phyloP scores from a whole-genome alignment of 2,113 vertebrate species.

The Oreochromis tanganicae region DNA sequence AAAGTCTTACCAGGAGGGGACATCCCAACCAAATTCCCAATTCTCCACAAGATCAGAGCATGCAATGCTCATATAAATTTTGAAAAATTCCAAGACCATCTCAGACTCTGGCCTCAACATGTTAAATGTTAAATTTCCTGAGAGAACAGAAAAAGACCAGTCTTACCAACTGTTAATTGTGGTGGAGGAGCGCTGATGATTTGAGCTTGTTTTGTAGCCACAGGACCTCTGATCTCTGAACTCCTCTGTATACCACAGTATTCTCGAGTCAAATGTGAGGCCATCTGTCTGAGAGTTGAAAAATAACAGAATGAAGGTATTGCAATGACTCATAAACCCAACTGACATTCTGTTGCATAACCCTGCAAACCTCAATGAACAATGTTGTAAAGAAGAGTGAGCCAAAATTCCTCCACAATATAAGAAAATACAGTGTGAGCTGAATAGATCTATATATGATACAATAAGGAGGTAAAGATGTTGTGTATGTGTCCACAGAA shows the following conservation, averaged over 20 bases:
- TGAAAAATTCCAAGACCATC: neutral
- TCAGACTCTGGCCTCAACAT: neutral
- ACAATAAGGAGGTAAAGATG: neutral
- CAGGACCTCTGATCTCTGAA: accelerated
- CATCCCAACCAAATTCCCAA: neutral
- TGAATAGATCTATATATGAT: neutral
- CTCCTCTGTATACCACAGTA: neutral
- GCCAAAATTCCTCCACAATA: neutral
- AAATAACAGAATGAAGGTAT: neutral
- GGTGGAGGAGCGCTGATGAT: neutral
- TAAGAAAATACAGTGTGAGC: neutral
- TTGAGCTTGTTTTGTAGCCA: neutral
- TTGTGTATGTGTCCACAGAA: neutral
- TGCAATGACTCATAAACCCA: neutral
- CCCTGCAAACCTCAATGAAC: neutral
- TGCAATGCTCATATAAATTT: neutral
- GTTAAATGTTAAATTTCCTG: neutral
- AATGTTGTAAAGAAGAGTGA: neutral
- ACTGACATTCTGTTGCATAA: neutral
- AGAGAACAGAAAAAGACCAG: neutral
- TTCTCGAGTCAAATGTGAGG: neutral
- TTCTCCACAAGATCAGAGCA: neutral
- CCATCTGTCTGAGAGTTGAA: neutral
- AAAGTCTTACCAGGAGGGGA: neutral
- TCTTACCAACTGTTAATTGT: neutral